Evolutionary conservation across 1,140 invertebrate genomes (phyloP), one percentile per base, ranked within the genome.

Genomic region (Megalonaias nervosa): DNA sequence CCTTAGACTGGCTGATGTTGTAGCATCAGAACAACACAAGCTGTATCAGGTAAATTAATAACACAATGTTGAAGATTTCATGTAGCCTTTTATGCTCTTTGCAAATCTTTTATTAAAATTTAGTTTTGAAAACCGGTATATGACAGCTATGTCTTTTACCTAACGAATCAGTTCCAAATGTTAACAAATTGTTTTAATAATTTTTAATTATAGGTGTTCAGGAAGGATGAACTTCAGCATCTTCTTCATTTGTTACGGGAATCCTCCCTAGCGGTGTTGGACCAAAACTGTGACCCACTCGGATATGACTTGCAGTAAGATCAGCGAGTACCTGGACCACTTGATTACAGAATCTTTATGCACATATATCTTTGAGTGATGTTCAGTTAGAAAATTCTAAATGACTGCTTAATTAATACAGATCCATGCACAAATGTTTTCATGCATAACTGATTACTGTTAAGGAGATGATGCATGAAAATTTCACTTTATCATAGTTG

Each of bases 171-270:
- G 19, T 57, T 70, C n/a, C 26, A n/a, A 38, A n/a, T 69, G 67
- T 16, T 15, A 61, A n/a, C 23, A 23, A n/a, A 70, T 26, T 66
- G 31, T 58, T 57, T 17, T 21, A 55, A 61, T 3, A 74, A 62
- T 71, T 80, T 65, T 77, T 31, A 81, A 70, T 86, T 85, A n/a
- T 81, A 94, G 93, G 93, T 95, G 26, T 96, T 96, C 86, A 93
- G 93, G 2, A 95, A 94, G 86, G 93, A 94, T 79, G 94, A 95
- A 86, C 85, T 97, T 61, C 92, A 93, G 21, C 94, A 96, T 86
- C 89, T 97, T 55, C 92, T 97, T 58, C 92, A 92, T n/a, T 95
- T 95, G 88, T 93, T 97, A 17, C 93, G 94, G 38, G 95, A 96
- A 84, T 94, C 95, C 12, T 96, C 95, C 14, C 87, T 96, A 15